Evolutionary conservation across 2,797 vertebrate species (phyloP).

Genomic region (Galaxias olidus): DNA sequence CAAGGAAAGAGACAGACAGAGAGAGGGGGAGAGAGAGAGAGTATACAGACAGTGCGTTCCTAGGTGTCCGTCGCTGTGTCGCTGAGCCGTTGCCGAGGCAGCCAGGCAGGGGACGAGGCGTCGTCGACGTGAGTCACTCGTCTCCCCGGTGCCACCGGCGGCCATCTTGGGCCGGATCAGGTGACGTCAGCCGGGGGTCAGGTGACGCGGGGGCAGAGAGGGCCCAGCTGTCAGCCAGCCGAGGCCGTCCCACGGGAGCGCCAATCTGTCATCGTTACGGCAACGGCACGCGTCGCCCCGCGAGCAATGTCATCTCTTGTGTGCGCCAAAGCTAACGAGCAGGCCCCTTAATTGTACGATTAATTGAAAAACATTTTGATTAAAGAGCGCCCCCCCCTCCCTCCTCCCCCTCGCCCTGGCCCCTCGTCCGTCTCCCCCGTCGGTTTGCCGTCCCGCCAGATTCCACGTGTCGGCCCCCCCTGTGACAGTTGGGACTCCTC

Average conservation of each 20-base stretch:
- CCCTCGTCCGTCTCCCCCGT: slow-evolving; percentile 46
- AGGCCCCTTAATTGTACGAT: slow-evolving; percentile 76
- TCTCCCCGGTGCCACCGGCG: slow-evolving; percentile 41
- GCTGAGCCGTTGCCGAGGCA: slow-evolving; percentile 31
- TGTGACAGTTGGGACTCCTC: no score
- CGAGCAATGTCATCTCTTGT: slow-evolving; percentile 73
- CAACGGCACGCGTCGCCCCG: slow-evolving; percentile 69
- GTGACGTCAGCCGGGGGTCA: slow-evolving; percentile 65
- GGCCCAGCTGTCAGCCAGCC: slow-evolving; percentile 67
- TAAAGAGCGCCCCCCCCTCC: slow-evolving; percentile 69
- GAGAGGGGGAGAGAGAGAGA: slow-evolving; percentile 3
- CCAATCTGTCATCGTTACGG: slow-evolving; percentile 79
- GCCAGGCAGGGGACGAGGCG: slow-evolving; percentile 36
- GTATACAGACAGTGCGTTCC: slow-evolving; percentile 7
- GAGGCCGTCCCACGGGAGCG: slow-evolving; percentile 56
- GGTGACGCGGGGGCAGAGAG: slow-evolving; percentile 57
- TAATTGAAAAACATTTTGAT: slow-evolving; percentile 82
- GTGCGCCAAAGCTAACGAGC: slow-evolving; percentile 75
- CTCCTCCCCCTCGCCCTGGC: slow-evolving; percentile 46
- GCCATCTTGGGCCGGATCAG: slow-evolving; percentile 61
- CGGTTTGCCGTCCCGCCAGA: no score
- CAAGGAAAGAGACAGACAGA: slow-evolving; percentile 10
- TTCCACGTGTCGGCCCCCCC: no score
- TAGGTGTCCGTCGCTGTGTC: slow-evolving; percentile 3
- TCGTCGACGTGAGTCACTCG: slow-evolving; percentile 21